These are phyloP conservation scores for Ectemnius continuus DNA, from an alignment of 2,888 invertebrate species.

Conservation along the genomic window DNA sequence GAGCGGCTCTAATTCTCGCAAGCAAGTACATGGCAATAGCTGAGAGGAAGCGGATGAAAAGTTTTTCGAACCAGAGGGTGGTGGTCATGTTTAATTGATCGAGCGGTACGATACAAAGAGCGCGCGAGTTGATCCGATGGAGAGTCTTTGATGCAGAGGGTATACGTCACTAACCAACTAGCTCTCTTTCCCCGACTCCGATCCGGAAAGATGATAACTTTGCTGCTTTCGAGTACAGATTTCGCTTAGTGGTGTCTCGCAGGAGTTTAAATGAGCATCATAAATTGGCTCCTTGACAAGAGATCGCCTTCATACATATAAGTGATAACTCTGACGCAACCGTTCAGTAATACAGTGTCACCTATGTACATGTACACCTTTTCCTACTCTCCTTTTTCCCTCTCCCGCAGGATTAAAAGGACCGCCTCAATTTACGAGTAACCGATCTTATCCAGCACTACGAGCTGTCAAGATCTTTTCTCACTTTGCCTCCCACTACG, in stretches of 20 bases:
- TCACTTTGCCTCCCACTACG: too few relatives aligned
- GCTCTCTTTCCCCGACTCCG: background rate
- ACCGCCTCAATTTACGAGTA: slow-evolving; percentile 16
- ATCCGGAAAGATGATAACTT: slow-evolving; percentile 22
- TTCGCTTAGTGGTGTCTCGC: slow-evolving; percentile 19
- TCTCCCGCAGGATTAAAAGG: background rate
- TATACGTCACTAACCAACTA: slow-evolving; percentile 12
- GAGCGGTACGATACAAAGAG: too few relatives aligned
- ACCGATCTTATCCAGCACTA: slow-evolving; percentile 7
- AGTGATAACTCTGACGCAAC: slow-evolving; percentile 17
- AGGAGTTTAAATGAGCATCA: slow-evolving; percentile 26
- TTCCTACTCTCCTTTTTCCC: too few relatives aligned
- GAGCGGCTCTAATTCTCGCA: too few relatives aligned
- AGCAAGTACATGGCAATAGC: too few relatives aligned
- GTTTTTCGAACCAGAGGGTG: too few relatives aligned
- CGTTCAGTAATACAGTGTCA: background rate
- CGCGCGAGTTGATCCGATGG: too few relatives aligned
- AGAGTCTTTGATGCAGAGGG: too few relatives aligned
- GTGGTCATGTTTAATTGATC: too few relatives aligned
- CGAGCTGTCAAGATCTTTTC: background rate
- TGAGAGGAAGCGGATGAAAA: too few relatives aligned
- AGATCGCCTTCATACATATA: slow-evolving; percentile 14
- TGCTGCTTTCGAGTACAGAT: slow-evolving; percentile 15
- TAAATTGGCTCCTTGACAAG: slow-evolving; percentile 27
- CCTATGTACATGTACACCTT: too few relatives aligned